Conservation (phyloP, 2,113 vertebrate genomes). For the Xenopus tropicalis region DNA sequence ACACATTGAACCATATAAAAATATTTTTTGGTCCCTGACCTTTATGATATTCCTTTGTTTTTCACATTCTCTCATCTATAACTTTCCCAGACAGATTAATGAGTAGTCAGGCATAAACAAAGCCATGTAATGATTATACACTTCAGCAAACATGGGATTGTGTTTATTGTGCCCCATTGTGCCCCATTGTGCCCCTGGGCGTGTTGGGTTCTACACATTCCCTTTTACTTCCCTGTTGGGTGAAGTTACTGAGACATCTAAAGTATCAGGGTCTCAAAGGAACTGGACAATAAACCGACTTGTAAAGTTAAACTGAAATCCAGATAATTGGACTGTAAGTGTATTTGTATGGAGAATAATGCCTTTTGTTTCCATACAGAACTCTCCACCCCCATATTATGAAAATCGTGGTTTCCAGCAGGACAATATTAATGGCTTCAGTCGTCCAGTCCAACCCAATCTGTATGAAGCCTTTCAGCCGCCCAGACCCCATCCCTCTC, state of each 20-base stretch:
- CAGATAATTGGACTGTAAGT: too few species aligned
- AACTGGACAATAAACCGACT: too few species aligned
- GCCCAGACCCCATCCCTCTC: slow-evolving; percentile 8
- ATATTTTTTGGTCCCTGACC: too few species aligned
- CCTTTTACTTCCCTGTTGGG: too few species aligned
- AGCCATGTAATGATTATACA: neutral
- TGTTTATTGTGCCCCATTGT: neutral
- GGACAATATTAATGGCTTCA: slow-evolving; percentile 37
- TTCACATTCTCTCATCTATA: too few species aligned
- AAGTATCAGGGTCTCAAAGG: too few species aligned
- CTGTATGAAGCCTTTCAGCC: slow-evolving; percentile 6
- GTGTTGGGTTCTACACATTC: too few species aligned
- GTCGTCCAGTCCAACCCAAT: slow-evolving; percentile 28
- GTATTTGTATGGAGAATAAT: too few species aligned
- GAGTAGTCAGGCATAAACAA: slow-evolving; percentile 8
- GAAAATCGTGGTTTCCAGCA: slow-evolving; percentile 67
- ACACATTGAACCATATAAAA: too few species aligned
- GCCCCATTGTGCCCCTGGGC: neutral
- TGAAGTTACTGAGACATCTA: too few species aligned
- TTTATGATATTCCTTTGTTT: too few species aligned
- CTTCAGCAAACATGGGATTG: neutral
- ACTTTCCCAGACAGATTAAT: slow-evolving; percentile 1
- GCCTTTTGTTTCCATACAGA: neutral
- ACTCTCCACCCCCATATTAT: slow-evolving; percentile 50
- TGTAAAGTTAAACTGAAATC: too few species aligned